phyloP scores from a whole-genome alignment of 2,888 invertebrate genomes.

The Acanthopleura granulata region DNA sequence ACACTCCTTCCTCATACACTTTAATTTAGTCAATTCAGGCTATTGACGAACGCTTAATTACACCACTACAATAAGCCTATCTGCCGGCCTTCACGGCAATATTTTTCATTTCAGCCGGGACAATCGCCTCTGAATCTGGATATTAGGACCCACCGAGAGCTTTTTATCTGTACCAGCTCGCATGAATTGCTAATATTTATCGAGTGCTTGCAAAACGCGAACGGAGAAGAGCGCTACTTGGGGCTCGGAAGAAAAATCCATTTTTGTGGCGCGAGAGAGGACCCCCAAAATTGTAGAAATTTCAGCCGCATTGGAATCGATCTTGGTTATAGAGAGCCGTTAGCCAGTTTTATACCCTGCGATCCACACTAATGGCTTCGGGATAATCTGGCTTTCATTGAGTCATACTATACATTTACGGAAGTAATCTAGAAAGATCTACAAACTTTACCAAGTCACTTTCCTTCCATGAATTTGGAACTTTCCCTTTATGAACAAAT shows the following conservation, averaged over 20 bases:
- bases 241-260: background rate
- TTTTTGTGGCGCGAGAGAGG: background rate
- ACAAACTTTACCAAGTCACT: too few species aligned
- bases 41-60: constrained; percentile 17
- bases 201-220: constrained; percentile 17
- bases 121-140: background rate
- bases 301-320: background rate
- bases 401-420: too few species aligned
- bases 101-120: constrained; percentile 13
- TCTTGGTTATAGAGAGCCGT: background rate
- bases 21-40: constrained; percentile 17
- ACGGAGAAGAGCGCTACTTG: background rate
- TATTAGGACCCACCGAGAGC: constrained; percentile 11
- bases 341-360: too few species aligned
- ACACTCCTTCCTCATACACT: constrained; percentile 13
- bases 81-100: constrained; percentile 18
- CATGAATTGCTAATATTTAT: constrained; percentile 18
- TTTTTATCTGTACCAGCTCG: background rate
- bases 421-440: too few species aligned
- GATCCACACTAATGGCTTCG: too few species aligned
- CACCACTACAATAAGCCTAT: constrained; percentile 1
- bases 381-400: too few species aligned
- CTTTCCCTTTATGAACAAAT: too few species aligned
- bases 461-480: too few species aligned
- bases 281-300: constrained; percentile 11